These are phyloP conservation scores for Lasioglossum leucozonium DNA, from an alignment of 2,888 invertebrate species.

Conservation along the genomic window DNA sequence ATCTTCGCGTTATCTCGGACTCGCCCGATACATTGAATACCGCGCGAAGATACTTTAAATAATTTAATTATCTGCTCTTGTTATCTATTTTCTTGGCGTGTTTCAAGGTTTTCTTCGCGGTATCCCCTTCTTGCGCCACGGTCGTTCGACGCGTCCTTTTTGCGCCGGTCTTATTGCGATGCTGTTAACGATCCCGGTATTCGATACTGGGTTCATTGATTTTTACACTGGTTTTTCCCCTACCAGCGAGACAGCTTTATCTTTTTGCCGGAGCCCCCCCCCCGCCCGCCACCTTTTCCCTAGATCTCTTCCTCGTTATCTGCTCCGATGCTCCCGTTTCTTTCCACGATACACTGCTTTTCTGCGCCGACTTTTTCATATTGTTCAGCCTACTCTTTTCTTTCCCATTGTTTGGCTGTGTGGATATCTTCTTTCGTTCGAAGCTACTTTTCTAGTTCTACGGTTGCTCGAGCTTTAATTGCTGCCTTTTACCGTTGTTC, in stretches of 20 bases:
- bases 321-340: slow-evolving; percentile 8
- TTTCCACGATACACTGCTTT: slow-evolving; percentile 19
- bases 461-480: slow-evolving; percentile 39
- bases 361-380: slow-evolving; percentile 11
- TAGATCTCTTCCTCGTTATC: slow-evolving; percentile 20
- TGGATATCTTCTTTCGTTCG: slow-evolving; percentile 11
- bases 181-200: slow-evolving; percentile 14
- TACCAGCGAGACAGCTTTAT: neutral
- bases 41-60: neutral
- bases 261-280: neutral
- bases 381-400: slow-evolving; percentile 29
- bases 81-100: neutral
- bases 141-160: neutral
- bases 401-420: slow-evolving; percentile 19
- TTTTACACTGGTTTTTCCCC: slow-evolving; percentile 9
- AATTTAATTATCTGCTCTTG: slow-evolving; percentile 18
- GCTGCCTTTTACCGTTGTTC: slow-evolving; percentile 18
- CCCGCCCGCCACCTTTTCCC: neutral
- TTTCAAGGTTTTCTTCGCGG: neutral
- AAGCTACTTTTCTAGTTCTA: neutral
- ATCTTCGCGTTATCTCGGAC: slow-evolving; percentile 5
- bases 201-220: slow-evolving; percentile 25
- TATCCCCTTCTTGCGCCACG: neutral
- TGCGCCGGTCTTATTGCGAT: neutral
- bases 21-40: slow-evolving; percentile 4